Base-by-base conservation (phyloP, 2,888 invertebrate species). In the Busseola fusca region DNA sequence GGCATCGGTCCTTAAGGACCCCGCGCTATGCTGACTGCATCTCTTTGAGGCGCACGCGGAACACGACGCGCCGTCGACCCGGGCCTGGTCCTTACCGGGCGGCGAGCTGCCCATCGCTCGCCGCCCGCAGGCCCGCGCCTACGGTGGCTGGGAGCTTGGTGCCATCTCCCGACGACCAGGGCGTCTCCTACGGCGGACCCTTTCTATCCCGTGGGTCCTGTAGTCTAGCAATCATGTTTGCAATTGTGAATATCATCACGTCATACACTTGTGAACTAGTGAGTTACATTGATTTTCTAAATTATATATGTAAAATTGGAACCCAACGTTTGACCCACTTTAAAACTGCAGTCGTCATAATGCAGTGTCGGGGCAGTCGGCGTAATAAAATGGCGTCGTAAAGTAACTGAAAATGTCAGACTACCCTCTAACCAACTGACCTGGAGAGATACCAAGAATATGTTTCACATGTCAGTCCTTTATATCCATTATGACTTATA, bases 311-410 rank as follows among this genome's bases (percentile, higher is more conserved):
- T 63, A 76, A 72, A 76, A 80, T 72, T 68, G 30, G 30, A 66
- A 50, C 18, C 42, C 71, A 65, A 68, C 58, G 57, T 64, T 68
- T 71, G 75, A 79, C 76, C 75, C 21, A 64, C 54, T 75, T 82
- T 48, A 21, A 54, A 48, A 88, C 82, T 89, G 89, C 89, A 89
- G 87, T 87, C 80, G 84, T 84, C 89, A 89, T 91, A 90, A 89
- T 91, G 89, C 91, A 87, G 91, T 86, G 73, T 73, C 66, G 67
- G 72, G 80, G 70, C 40, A 78, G 73, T 72, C 70, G 76, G 74
- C 72, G 76, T 45, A 73, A 65, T 75, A 70, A 70, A 18, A 62
- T 56, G 34, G 63, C 64, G 45, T 64, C 60, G 50, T 66, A 27
- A 58, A 54, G 57, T 65, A 65, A 65, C 76, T 72, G 66, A 76